Base-by-base conservation (phyloP, 1,140 invertebrate genomes). In the Drosophila hydei region DNA sequence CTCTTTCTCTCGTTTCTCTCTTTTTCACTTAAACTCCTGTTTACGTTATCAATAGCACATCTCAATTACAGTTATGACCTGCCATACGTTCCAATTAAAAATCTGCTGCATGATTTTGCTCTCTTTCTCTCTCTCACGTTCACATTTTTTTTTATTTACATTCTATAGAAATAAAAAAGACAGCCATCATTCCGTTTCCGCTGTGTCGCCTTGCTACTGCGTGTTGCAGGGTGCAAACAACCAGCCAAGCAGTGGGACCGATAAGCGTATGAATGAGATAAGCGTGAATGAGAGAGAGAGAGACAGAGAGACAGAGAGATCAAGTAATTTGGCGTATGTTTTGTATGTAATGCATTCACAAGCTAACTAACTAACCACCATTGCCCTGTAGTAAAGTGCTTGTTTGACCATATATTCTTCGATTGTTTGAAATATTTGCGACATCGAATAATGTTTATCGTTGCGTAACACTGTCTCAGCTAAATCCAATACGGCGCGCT, bases 401-500 rank as follows among this genome's bases (percentile, higher is more conserved):
- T 95, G 94, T 42, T 75, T 76, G 14, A 91, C 87, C 90, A 91
- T 91, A 47, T 76, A 52, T 9, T 70, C 52, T 18, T 90, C 87
- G 19, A 89, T 89, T 47, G 90, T 83, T 47, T 77, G 70, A 25
- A 91, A 75, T 47, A 90, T 89, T 21, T 81, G 75, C 30, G 75
- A 72, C 69, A 91, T 91, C n/a, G 89, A 91, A 48, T 79, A 81
- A 19, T 55, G 74, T n/a, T 67, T 83, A 56, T 91, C 83, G 40
- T 91, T 91, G 7, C 75, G 92, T 14, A 96, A 85, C 16, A 95
- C 92, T 0, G 93, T 92, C 38, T 95, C 93, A 0, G 94, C 93
- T 43, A 96, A 90, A 89, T 95, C 93, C 9, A 93, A 69, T 92
- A 95, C 94, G n/a, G 93, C 93, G 48, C 92, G 92, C 38, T 90